phyloP scores from a whole-genome alignment of 2,113 vertebrate species.

The Catagonus wagneri region DNA sequence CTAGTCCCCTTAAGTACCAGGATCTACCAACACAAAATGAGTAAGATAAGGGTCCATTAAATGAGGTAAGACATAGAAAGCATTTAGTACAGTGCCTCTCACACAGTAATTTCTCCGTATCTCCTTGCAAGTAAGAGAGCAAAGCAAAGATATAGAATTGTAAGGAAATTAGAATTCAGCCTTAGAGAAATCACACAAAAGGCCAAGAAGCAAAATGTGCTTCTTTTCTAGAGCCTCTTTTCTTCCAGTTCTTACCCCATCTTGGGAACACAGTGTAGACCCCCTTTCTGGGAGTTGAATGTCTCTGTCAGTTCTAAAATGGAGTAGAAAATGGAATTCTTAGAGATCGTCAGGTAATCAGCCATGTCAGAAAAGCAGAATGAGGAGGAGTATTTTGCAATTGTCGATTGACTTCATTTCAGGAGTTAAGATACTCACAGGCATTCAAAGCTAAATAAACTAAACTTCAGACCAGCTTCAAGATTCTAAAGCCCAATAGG shows the following conservation, averaged over 20 bases:
- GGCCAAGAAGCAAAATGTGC: not conserved
- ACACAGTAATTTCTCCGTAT: not conserved
- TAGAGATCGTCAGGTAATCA: not conserved
- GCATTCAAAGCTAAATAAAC: constrained; percentile 48
- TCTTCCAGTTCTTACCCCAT: not conserved
- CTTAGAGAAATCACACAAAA: not conserved
- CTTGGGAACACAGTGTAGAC: not conserved
- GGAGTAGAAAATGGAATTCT: not conserved
- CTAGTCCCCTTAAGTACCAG: not conserved
- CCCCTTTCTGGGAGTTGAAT: not conserved
- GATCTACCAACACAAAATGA: not conserved
- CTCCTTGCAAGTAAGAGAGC: constrained; percentile 29
- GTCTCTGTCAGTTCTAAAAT: not conserved
- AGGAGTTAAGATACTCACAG: not conserved
- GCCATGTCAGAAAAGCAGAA: not conserved
- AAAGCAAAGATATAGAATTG: not conserved
- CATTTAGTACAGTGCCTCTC: not conserved
- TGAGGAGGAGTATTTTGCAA: not conserved
- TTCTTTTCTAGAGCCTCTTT: not conserved
- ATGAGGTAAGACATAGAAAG: not conserved
- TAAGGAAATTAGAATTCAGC: not conserved
- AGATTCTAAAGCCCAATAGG: not conserved
- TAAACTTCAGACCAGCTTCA: constrained; percentile 13
- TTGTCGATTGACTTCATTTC: not conserved
- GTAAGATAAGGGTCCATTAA: not conserved